Conservation (phyloP, 2,113 vertebrate species). For the Poecile atricapillus region DNA sequence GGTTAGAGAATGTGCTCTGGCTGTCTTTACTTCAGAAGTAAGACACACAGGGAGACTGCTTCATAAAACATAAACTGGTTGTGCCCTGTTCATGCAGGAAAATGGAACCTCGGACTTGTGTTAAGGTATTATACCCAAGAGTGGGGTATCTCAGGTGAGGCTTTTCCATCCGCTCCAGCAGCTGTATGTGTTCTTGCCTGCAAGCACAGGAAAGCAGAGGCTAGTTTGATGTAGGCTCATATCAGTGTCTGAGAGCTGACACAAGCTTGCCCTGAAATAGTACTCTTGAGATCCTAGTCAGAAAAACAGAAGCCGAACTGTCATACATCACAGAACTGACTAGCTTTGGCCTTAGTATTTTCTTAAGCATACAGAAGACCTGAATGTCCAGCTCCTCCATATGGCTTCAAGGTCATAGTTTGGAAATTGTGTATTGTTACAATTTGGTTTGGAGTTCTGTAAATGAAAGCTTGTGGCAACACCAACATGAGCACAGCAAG, state of each 20-base stretch:
- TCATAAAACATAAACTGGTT: background rate
- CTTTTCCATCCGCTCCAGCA: too few relatives aligned
- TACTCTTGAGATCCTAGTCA: background rate
- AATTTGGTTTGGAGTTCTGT: background rate
- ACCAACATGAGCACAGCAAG: accelerated
- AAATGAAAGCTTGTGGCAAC: background rate
- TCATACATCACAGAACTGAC: background rate
- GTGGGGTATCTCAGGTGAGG: background rate
- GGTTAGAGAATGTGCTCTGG: background rate
- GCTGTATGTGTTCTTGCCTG: accelerated
- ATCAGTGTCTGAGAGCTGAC: too few relatives aligned
- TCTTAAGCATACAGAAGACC: background rate
- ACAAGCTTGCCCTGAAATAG: background rate
- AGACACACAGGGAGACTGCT: background rate
- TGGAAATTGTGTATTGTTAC: accelerated
- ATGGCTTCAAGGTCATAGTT: background rate
- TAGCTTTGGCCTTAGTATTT: background rate
- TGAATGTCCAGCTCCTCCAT: background rate
- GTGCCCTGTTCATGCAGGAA: background rate
- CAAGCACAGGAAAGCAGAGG: background rate
- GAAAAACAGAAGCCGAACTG: background rate
- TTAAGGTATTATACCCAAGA: background rate
- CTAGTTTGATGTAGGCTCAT: background rate
- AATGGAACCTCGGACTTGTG: background rate
- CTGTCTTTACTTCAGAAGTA: background rate